phyloP scores from a whole-genome alignment of 1,140 invertebrate genomes.

The Lasaia peninsularis region DNA sequence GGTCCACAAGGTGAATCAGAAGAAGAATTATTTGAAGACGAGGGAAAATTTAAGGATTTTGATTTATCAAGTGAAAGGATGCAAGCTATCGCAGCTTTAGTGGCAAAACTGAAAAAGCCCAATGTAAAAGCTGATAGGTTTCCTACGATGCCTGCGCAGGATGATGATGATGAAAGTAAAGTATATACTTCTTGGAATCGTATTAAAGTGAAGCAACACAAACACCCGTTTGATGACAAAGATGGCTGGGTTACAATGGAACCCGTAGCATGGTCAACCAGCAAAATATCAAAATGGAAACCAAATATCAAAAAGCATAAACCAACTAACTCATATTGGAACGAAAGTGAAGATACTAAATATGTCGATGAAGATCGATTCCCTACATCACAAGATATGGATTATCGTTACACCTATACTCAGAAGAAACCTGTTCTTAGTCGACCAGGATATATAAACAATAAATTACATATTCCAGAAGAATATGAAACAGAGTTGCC shows the following conservation, averaged over 20 bases:
- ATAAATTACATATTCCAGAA: slow-evolving; percentile 52
- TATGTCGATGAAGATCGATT: slow-evolving; percentile 51
- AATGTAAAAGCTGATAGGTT: slow-evolving; percentile 53
- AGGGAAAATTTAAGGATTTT: slow-evolving; percentile 78
- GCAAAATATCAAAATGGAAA: slow-evolving; percentile 89
- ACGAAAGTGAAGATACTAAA: slow-evolving; percentile 52
- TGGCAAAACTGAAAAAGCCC: slow-evolving; percentile 58
- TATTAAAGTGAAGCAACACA: slow-evolving; percentile 75
- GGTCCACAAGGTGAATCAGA: slow-evolving; percentile 76
- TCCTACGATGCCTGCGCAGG: slow-evolving; percentile 42
- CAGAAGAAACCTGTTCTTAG: slow-evolving; percentile 50
- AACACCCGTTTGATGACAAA: slow-evolving; percentile 81
- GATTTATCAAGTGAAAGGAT: slow-evolving; percentile 64
- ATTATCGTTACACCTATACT: slow-evolving; percentile 46
- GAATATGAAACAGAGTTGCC: slow-evolving; percentile 62
- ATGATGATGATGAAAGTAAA: slow-evolving; percentile 52
- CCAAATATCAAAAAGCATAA: slow-evolving; percentile 77
- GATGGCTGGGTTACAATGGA: slow-evolving; percentile 88
- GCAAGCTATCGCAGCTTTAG: slow-evolving; percentile 62
- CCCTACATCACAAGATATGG: slow-evolving; percentile 39
- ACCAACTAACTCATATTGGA: slow-evolving; percentile 52
- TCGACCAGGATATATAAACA: slow-evolving; percentile 58
- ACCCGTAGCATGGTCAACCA: slow-evolving; percentile 87
- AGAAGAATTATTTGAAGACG: slow-evolving; percentile 77
- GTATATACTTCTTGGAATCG: slow-evolving; percentile 74